Conservation (phyloP, 2,113 vertebrate genomes). For the Hylia prasina region DNA sequence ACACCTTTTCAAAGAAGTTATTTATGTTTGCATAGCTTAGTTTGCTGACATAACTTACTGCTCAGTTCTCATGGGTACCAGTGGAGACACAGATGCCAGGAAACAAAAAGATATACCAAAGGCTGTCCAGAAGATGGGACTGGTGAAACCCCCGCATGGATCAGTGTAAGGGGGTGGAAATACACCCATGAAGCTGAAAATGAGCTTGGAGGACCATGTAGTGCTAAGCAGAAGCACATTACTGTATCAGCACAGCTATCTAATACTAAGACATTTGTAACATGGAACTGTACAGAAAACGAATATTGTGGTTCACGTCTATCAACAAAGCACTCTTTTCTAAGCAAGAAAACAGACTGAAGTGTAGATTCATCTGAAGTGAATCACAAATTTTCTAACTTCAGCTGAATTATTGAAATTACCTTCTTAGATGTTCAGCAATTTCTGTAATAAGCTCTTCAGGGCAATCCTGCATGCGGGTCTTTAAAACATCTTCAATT, state of each 20-base stretch:
- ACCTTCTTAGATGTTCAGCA: slow-evolving; percentile 82
- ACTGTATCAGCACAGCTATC: background rate
- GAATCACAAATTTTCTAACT: background rate
- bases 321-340: background rate
- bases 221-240: background rate
- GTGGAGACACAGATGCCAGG: fast-evolving
- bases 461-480: slow-evolving; percentile 81
- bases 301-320: background rate
- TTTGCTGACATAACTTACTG: background rate
- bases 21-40: background rate
- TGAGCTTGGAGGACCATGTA: background rate
- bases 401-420: slow-evolving; percentile 13
- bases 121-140: background rate
- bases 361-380: background rate
- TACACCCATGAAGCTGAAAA: background rate
- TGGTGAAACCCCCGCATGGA: background rate
- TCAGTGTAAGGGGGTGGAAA: background rate
- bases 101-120: background rate
- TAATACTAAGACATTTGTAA: background rate
- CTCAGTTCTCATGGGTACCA: background rate
- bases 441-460: slow-evolving; percentile 88
- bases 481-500: slow-evolving; percentile 81
- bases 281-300: background rate
- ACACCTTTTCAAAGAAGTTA: background rate
- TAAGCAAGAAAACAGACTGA: background rate